Evolutionary conservation across 2,888 invertebrate genomes (phyloP).

Genomic region (Lissocephala sabroskyi): DNA sequence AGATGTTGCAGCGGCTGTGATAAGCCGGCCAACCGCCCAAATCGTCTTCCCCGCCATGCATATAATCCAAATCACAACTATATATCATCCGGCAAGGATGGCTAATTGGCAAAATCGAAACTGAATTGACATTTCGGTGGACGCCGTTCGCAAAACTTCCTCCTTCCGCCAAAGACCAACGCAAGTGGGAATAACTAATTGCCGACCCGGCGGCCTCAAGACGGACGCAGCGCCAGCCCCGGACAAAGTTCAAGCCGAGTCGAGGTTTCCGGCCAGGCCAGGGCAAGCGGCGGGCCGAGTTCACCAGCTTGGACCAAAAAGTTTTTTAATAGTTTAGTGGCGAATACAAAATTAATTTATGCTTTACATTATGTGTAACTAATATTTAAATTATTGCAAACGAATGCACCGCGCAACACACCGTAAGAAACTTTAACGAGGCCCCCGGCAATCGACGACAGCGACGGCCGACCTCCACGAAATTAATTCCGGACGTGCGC

Average conservation of each 20-base stretch:
- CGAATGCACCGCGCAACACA: slow-evolving; percentile 19
- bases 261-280: neutral
- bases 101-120: slow-evolving; percentile 16
- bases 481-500: slow-evolving; percentile 57
- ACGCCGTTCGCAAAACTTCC: slow-evolving; percentile 18
- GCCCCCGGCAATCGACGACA: neutral
- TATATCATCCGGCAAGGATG: no score
- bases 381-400: slow-evolving; percentile 56
- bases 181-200: slow-evolving; percentile 70
- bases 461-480: slow-evolving; percentile 25
- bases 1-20: slow-evolving; percentile 66
- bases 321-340: slow-evolving; percentile 60
- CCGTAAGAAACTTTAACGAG: neutral
- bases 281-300: slow-evolving; percentile 3
- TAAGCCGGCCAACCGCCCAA: no score
- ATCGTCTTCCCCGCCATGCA: no score
- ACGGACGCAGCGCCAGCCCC: neutral
- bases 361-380: slow-evolving; percentile 63
- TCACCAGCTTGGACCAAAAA: slow-evolving; percentile 24
- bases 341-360: slow-evolving; percentile 67
- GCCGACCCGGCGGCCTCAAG: slow-evolving; percentile 24
- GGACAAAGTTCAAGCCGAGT: slow-evolving; percentile 44
- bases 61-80: slow-evolving; percentile 25
- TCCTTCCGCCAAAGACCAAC: slow-evolving; percentile 32
- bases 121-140: neutral